Base-by-base conservation (phyloP, 2,113 vertebrate genomes). In the Odontophorus gujanensis region DNA sequence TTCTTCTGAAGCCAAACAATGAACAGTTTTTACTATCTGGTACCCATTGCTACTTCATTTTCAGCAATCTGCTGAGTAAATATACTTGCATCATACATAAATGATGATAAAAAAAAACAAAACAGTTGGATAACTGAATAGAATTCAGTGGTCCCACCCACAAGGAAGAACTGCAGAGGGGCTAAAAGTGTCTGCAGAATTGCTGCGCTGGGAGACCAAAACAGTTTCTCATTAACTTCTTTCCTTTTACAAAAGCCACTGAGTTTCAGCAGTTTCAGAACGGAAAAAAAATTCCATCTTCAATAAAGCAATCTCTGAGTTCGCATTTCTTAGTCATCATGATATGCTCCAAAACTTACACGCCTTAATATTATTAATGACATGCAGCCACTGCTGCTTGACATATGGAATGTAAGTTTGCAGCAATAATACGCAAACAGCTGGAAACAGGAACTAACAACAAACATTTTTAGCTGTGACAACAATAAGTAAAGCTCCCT, bases 291-390 rank as follows among this genome's bases (percentile, higher is more conserved):
- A 47, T 14, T 34, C 0, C 50, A 25, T 30, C 74, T 75, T 69
- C 38, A 63, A 53, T 21, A 53, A 59, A 65, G 22, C 10, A n/a
- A 73, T 38, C 13, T 32, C 51, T 82, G 43, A 76, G 61, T 57
- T 69, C 61, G 38, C 36, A 13, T 34, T 57, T 83, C 36, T 73
- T 51, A 88, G 91, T 30, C 26, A 78, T n/a, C 13, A 22, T 25
- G n/a, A 26, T 62, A 63, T 5, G 30, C 76, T 86, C 48, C 59
- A 95, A 87, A 75, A 43, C 85, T 34, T 14, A 92, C 34, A 42
- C 42, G 63, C 13, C 77, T 76, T 82, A 81, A 72, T 34, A 94
- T 51, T 82, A 59, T 69, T 59, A 77, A 81, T 25, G 42, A 92
- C n/a, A 71, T 22, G 53, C 15, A 79, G 67, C 28, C 62, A 25